Conservation (phyloP, 2,888 invertebrate genomes). For the Melinopterus prodromus region DNA sequence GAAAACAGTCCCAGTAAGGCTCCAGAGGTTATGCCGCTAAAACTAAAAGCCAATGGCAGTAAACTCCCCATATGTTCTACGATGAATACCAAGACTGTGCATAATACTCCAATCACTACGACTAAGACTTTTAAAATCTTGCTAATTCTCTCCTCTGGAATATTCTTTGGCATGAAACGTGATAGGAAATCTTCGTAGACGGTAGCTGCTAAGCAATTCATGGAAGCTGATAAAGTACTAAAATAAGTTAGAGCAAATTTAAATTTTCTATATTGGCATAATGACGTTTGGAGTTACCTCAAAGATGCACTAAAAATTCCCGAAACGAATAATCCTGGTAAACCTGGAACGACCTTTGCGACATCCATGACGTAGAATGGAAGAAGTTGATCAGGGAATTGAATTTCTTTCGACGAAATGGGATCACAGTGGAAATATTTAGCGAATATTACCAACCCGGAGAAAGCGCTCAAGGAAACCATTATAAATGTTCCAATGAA, state of each 20-base stretch:
- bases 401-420: slow-evolving; percentile 64
- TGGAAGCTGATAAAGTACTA: slow-evolving; percentile 69
- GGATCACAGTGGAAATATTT: slow-evolving; percentile 74
- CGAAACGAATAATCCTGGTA: slow-evolving; percentile 79
- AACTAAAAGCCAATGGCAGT: slow-evolving; percentile 69
- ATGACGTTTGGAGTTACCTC: slow-evolving; percentile 45
- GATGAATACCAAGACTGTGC: slow-evolving; percentile 74
- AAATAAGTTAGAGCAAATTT: slow-evolving; percentile 36
- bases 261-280: background rate
- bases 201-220: slow-evolving; percentile 71
- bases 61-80: slow-evolving; percentile 72
- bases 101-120: slow-evolving; percentile 67
- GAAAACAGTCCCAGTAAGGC: slow-evolving; percentile 72
- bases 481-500: slow-evolving; percentile 26
- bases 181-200: slow-evolving; percentile 71
- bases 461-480: slow-evolving; percentile 63
- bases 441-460: slow-evolving; percentile 69
- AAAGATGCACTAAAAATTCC: slow-evolving; percentile 78
- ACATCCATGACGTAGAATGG: slow-evolving; percentile 78
- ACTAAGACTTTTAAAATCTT: slow-evolving; percentile 67
- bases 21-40: slow-evolving; percentile 72
- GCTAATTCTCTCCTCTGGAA: slow-evolving; percentile 64
- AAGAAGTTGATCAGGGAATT: slow-evolving; percentile 66
- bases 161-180: slow-evolving; percentile 62
- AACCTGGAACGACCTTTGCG: slow-evolving; percentile 71